A percentile compares a stretch with the other conserved stretches of the same genome.
These are phyloP conservation scores for Agyllia agylla DNA, from an alignment of 2,888 invertebrate genomes.

Conservation along the genomic window DNA sequence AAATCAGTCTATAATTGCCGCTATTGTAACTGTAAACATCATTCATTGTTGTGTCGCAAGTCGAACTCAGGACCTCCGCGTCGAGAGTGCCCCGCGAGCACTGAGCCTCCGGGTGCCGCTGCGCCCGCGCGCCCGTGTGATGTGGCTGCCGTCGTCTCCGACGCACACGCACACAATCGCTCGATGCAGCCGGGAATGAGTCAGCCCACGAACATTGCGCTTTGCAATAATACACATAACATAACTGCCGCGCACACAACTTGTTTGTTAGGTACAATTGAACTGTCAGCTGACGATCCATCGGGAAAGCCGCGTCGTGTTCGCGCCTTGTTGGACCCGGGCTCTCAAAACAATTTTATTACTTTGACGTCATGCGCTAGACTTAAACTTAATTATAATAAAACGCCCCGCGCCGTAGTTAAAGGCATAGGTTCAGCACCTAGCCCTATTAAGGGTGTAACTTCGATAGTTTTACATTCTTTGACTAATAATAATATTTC, in stretches of 20 bases:
- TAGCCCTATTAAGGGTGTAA: background rate
- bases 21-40: background rate
- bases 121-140: background rate
- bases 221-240: background rate
- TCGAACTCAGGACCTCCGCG: background rate
- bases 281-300: background rate
- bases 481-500: background rate
- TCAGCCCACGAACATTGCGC: background rate
- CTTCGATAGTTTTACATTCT: background rate
- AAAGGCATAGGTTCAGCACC: background rate
- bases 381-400: background rate
- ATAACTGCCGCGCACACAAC: background rate
- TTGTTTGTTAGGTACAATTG: background rate
- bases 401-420: background rate
- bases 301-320: background rate
- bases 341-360: background rate
- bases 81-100: background rate
- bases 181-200: background rate
- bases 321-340: background rate
- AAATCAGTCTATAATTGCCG: background rate
- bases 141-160: background rate
- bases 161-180: background rate
- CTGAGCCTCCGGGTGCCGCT: background rate
- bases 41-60: background rate
- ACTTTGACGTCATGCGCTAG: background rate